phyloP scores from a whole-genome alignment of 1,140 invertebrate species.

The Eumeta japonica region DNA sequence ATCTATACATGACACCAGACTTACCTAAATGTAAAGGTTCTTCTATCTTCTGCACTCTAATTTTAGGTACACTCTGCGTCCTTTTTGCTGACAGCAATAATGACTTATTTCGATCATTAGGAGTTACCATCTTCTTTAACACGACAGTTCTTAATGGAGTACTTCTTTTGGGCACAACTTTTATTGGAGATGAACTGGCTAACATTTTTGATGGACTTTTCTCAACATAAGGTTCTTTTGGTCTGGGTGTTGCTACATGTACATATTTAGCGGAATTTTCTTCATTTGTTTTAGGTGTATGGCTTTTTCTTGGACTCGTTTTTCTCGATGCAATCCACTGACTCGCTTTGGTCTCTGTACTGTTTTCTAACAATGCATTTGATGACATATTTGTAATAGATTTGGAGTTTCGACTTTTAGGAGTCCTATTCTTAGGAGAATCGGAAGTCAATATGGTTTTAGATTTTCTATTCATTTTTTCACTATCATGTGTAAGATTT shows the following conservation, averaged over 20 bases:
- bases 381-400: no score
- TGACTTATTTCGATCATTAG: no score
- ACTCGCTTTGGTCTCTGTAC: constrained; percentile 26
- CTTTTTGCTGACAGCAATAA: no score
- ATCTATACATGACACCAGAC: no score
- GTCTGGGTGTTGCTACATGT: no score
- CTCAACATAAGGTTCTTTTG: no score
- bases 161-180: constrained; percentile 7
- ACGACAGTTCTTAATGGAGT: constrained; percentile 21
- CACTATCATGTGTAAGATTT: neutral
- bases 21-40: constrained; percentile 13
- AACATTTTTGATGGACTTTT: no score
- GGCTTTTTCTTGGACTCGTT: constrained; percentile 13
- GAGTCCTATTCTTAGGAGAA: no score
- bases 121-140: constrained; percentile 13
- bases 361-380: no score
- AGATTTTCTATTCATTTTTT: neutral
- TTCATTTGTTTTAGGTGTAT: neutral
- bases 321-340: constrained; percentile 33
- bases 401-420: no score
- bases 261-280: no score
- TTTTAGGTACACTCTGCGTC: constrained; percentile 15
- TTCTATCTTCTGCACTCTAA: constrained; percentile 20
- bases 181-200: constrained; percentile 1
- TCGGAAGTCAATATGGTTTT: no score